Evolutionary conservation across 2,113 vertebrate genomes (phyloP).

Genomic region (Notothenia rossii): DNA sequence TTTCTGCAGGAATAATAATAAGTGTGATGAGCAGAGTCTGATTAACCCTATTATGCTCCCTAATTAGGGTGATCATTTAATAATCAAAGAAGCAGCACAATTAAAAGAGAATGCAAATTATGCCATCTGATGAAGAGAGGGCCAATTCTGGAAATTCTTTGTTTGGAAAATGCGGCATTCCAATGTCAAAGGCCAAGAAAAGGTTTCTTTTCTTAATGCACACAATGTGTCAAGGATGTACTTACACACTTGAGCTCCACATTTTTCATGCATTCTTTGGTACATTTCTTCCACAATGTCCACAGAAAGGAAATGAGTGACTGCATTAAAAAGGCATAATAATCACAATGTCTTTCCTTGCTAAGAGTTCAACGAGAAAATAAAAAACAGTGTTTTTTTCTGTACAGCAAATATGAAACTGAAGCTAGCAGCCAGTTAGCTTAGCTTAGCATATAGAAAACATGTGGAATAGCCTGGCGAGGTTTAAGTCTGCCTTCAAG

Average conservation of each 20-base stretch:
- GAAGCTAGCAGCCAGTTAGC: background rate
- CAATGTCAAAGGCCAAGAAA: slow-evolving; percentile 77
- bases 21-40: slow-evolving; percentile 92
- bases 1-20: slow-evolving; percentile 89
- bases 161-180: slow-evolving; percentile 82
- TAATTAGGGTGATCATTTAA: slow-evolving; percentile 97
- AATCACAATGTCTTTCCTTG: no score
- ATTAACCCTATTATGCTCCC: slow-evolving; percentile 90
- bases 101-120: slow-evolving; percentile 86
- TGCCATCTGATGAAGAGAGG: slow-evolving; percentile 80
- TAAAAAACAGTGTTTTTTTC: no score
- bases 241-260: slow-evolving; percentile 31
- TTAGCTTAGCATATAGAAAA: background rate
- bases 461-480: background rate
- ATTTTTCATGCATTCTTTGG: slow-evolving; percentile 18
- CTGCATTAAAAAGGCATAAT: background rate
- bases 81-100: slow-evolving; percentile 90
- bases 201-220: slow-evolving; percentile 44
- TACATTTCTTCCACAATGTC: background rate
- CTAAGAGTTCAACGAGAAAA: background rate
- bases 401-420: background rate
- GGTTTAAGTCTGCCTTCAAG: background rate
- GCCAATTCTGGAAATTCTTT: slow-evolving; percentile 82
- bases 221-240: slow-evolving; percentile 41
- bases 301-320: background rate